A percentile compares a stretch with the other conserved stretches of the same genome.
Conservation (phyloP, 2,113 vertebrate genomes). For the Heterochromis multidens region DNA sequence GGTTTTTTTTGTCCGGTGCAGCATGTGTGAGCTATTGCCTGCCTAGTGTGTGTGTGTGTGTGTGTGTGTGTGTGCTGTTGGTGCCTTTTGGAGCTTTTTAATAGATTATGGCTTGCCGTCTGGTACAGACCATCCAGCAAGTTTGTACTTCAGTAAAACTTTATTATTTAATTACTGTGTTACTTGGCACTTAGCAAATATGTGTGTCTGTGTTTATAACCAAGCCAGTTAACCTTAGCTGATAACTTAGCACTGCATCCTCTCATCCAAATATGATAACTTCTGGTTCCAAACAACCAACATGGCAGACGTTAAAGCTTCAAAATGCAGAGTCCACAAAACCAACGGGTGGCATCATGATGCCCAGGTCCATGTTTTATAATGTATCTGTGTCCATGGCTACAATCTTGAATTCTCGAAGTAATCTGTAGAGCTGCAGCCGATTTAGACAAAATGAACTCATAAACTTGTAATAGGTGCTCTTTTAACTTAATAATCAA, state of each 20-base stretch:
- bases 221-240: background rate
- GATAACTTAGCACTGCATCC: background rate
- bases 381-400: background rate
- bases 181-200: too few species aligned
- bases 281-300: background rate
- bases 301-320: background rate
- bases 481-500: background rate
- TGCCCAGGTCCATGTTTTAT: too few species aligned
- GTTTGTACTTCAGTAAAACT: too few species aligned
- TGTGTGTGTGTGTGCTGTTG: too few species aligned
- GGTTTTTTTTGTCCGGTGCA: constrained; percentile 11
- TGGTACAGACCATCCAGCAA: too few species aligned
- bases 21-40: constrained; percentile 35
- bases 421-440: background rate
- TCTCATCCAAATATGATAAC: background rate
- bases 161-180: background rate
- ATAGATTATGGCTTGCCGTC: too few species aligned
- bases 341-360: background rate
- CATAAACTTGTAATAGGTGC: background rate
- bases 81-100: too few species aligned
- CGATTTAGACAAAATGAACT: background rate
- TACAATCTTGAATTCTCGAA: background rate
- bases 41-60: background rate
- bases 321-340: background rate
- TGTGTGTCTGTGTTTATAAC: background rate